Base-by-base conservation (phyloP, 2,113 vertebrate species). In the Engystomops pustulosus region DNA sequence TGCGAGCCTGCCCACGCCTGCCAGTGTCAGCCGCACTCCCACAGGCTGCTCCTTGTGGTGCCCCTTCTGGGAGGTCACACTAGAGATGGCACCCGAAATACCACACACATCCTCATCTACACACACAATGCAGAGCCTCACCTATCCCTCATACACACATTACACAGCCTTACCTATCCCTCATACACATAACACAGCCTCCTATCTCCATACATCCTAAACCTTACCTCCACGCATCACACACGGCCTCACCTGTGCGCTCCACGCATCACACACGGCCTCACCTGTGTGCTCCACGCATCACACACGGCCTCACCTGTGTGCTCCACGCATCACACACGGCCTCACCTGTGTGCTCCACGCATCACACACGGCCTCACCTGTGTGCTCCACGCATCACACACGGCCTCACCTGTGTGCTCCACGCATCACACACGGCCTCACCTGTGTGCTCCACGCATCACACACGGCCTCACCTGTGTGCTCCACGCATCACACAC, bases 1-100 rank as follows among this genome's bases (percentile, higher is more conserved):
- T 6, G 58, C 76, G 17, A 72, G 60, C 80, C 55, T 82, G 78
- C 58, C 49, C 79, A 87, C 83, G 76, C 80, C 32, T 71, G 49
- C 86, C 23, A 47, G 25, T 41, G n/a, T 60, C 75, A 68, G 32
- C 32, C 62, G 8, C 62, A 36, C 30, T 67, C 60, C 60, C 60
- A 62, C 32, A n/a, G n/a, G n/a, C n/a, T n/a, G n/a, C n/a, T n/a
- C n/a, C n/a, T n/a, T n/a, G n/a, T n/a, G n/a, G n/a, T n/a, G n/a
- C n/a, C n/a, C n/a, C n/a, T n/a, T n/a, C n/a, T n/a, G n/a, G n/a
- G n/a, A n/a, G n/a, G n/a, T n/a, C n/a, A n/a, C n/a, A n/a, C n/a
- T n/a, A n/a, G n/a, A n/a, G n/a, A n/a, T n/a, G n/a, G n/a, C n/a
- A n/a, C n/a, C n/a, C n/a, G 2, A 58, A 3, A 58, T 6, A 25